phyloP scores from a whole-genome alignment of 2,888 invertebrate genomes.

The Cecidostiba fungosa region DNA sequence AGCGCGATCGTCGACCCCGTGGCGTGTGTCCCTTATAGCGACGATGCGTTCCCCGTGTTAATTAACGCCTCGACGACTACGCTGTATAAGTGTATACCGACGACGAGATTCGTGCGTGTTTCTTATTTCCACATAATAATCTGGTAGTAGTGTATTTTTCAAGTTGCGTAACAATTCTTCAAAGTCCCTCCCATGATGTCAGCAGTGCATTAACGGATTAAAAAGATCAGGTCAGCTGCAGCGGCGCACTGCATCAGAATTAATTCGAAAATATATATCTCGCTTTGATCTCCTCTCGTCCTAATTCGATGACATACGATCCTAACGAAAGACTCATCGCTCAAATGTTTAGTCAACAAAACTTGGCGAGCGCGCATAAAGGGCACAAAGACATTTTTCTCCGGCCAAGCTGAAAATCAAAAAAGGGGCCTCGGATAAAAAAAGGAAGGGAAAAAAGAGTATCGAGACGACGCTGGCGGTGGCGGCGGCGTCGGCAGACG shows the following conservation, averaged over 20 bases:
- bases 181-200: no score
- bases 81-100: neutral
- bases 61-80: conserved; percentile 33
- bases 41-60: conserved; percentile 20
- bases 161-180: no score
- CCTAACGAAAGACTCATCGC: neutral
- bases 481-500: neutral
- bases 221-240: no score
- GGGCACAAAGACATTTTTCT: conserved; percentile 49
- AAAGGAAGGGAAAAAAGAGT: neutral
- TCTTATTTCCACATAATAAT: no score
- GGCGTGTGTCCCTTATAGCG: neutral
- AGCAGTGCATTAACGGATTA: no score
- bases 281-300: no score
- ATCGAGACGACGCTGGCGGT: neutral
- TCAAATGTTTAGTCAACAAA: neutral
- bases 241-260: no score
- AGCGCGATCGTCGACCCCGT: conserved; percentile 63
- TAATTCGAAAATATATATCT: no score
- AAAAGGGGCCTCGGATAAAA: conserved; percentile 21
- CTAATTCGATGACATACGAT: no score
- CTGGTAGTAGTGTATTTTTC: no score
- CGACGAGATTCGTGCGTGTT: neutral
- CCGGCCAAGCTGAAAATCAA: conserved; percentile 44
- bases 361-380: neutral